Evolutionary conservation across 2,113 vertebrate genomes (phyloP).

Genomic region (Lathamus discolor): DNA sequence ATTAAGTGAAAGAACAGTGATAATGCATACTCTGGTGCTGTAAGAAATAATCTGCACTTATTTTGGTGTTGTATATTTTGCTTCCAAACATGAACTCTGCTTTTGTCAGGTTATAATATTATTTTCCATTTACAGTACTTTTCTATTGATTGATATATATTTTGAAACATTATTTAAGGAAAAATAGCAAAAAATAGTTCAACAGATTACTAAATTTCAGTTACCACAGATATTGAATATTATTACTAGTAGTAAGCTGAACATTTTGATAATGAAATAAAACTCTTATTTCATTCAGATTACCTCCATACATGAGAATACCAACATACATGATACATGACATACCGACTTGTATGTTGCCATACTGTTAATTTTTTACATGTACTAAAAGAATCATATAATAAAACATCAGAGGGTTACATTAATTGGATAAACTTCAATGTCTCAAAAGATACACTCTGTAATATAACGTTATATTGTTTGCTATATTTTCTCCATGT

Average conservation of each 20-base stretch:
- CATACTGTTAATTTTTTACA: background rate
- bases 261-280: background rate
- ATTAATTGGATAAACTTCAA: background rate
- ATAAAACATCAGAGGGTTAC: background rate
- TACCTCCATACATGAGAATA: background rate
- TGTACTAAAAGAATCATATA: background rate
- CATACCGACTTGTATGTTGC: background rate
- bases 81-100: background rate
- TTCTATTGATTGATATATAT: background rate
- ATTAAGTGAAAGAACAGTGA: background rate
- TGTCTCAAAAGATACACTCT: background rate
- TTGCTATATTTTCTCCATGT: background rate
- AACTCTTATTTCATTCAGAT: background rate
- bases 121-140: background rate
- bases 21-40: background rate
- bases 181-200: background rate
- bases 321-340: background rate
- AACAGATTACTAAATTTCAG: background rate
- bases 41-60: background rate
- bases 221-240: background rate
- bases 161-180: background rate
- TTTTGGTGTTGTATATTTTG: background rate
- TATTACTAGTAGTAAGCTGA: background rate
- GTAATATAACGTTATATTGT: background rate
- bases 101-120: background rate